Base-by-base conservation (phyloP, 1,140 invertebrate species). In the Dolichoris vasculosae region DNA sequence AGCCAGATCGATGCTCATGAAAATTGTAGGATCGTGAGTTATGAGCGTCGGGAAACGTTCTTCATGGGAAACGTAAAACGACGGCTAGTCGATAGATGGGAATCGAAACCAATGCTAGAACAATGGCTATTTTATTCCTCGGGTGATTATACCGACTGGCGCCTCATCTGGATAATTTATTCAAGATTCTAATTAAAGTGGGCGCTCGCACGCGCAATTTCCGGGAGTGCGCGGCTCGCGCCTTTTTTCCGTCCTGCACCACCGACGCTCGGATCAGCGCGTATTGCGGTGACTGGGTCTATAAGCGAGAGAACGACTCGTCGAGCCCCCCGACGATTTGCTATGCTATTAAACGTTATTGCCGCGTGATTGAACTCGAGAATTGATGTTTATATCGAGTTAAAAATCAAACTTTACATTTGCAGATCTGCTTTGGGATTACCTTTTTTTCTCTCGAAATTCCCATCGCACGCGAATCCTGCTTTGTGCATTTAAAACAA, bases 141-240 rank as follows among this genome's bases (percentile, higher is more conserved):
- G 46, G 64, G 43, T 79, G 46, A 84, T 69, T 64, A 43, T 76
- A n/a, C n/a, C 15, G 26, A 20, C 55, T 83, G 48, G 85, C 87
- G 87, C 87, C 88, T 91, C 90, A 90, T 90, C 89, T 81, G 87
- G 89, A 91, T 91, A 90, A 92, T 91, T 91, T 87, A 89, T 88
- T 84, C 89, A 87, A 86, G 85, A 89, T 90, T 86, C 88, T 92
- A 91, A 92, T 92, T 92, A 90, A 91, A 91, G 90, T 87, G 89
- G 73, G 69, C 86, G 88, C 32, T 84, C 63, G 69, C 51, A 30
- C 40, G 73, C 43, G 79, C 90, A 92, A 92, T 92, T 92, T 91
- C 85, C 89, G 88, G 88, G 90, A 92, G 91, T 91, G 91, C 86
- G 85, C 76, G 38, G 51, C 43, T 82, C 83, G 71, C 86, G 80